Evolutionary conservation across 2,113 vertebrate genomes (phyloP).

Genomic region (Micronycteris hirsuta): DNA sequence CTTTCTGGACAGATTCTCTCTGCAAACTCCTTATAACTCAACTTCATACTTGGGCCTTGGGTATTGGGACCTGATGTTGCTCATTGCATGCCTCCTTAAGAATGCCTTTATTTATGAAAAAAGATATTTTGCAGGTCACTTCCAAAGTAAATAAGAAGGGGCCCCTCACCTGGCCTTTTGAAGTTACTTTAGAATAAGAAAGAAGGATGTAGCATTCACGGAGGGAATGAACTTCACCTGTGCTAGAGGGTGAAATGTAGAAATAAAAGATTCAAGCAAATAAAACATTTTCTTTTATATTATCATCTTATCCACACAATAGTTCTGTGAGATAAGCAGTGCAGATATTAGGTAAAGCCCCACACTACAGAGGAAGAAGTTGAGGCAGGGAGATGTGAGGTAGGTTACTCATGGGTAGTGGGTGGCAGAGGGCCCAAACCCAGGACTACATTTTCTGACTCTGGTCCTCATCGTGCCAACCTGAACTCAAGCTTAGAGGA

Average conservation of each 20-base stretch:
- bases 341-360: neutral
- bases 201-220: neutral
- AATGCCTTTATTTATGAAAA: neutral
- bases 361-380: neutral
- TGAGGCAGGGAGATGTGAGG: neutral
- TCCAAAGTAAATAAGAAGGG: neutral
- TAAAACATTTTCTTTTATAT: neutral
- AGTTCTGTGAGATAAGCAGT: neutral
- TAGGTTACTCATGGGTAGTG: neutral
- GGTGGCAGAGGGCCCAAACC: neutral
- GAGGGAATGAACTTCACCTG: neutral
- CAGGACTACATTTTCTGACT: neutral
- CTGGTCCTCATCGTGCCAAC: neutral
- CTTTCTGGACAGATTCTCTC: neutral
- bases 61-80: neutral
- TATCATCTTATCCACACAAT: neutral
- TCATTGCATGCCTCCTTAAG: neutral
- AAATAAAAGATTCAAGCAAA: neutral
- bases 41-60: neutral
- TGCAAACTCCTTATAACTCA: neutral
- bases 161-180: neutral
- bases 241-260: neutral
- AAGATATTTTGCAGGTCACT: neutral
- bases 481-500: neutral
- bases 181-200: neutral